Conservation (phyloP, 2,888 invertebrate genomes). For the Pollenia labialis region DNA sequence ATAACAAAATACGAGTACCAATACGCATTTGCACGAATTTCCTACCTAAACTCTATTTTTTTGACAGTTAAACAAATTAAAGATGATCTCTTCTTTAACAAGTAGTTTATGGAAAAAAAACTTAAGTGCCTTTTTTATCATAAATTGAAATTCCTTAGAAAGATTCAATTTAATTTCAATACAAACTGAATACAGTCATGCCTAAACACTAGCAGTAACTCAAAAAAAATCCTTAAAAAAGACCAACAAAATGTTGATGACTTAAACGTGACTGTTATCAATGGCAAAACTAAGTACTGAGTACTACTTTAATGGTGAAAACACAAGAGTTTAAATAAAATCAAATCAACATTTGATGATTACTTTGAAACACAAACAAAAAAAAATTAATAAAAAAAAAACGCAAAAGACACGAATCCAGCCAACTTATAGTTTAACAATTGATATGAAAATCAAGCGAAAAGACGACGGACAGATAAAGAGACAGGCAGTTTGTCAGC, state of each 20-base stretch:
- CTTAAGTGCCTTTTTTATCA: slow-evolving; percentile 6
- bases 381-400: slow-evolving; percentile 39
- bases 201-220: slow-evolving; percentile 20
- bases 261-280: slow-evolving; percentile 72
- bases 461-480: neutral
- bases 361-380: slow-evolving; percentile 17
- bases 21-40: slow-evolving; percentile 62
- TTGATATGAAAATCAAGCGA: slow-evolving; percentile 11
- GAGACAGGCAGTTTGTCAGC: slow-evolving; percentile 21
- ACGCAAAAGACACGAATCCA: slow-evolving; percentile 52
- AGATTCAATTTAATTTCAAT: slow-evolving; percentile 51
- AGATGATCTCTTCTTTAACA: slow-evolving; percentile 44
- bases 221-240: slow-evolving; percentile 17
- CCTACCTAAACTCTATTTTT: neutral
- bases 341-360: slow-evolving; percentile 54
- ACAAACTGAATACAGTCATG: slow-evolving; percentile 47
- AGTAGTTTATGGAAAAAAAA: neutral
- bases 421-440: slow-evolving; percentile 23
- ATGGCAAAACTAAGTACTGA: slow-evolving; percentile 43
- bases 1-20: neutral
- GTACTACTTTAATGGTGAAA: neutral
- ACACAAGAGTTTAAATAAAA: slow-evolving; percentile 40
- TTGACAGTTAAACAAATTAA: neutral
- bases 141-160: slow-evolving; percentile 68
- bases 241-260: slow-evolving; percentile 61